A percentile compares a stretch with the other conserved stretches of the same genome.
phyloP scores from a whole-genome alignment of 2,113 vertebrate species.

The Naja naja region DNA sequence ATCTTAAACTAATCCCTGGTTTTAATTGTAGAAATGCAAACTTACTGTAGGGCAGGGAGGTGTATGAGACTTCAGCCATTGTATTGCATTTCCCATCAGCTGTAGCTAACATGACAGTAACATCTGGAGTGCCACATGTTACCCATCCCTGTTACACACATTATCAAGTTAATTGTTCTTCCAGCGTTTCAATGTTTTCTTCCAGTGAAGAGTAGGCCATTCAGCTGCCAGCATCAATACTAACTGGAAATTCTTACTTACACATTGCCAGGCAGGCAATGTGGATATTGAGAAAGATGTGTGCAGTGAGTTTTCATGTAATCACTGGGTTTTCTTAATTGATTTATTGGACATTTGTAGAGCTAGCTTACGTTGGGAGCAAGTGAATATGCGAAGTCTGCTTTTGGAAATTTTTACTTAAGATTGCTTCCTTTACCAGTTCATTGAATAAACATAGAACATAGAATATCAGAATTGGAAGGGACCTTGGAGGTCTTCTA shows the following conservation, averaged over 20 bases:
- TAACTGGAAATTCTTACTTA: neutral
- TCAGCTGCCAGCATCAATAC: neutral
- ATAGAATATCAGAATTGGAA: neutral
- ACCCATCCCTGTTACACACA: neutral
- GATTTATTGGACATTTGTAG: neutral
- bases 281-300: neutral
- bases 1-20: neutral
- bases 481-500: neutral
- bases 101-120: neutral
- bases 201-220: neutral
- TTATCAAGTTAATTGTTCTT: neutral
- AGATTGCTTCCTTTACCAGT: neutral
- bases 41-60: neutral
- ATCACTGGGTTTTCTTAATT: neutral
- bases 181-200: neutral
- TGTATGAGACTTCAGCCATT: neutral
- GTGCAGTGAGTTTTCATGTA: neutral
- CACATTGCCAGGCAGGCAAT: neutral
- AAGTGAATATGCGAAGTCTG: neutral
- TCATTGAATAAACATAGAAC: neutral
- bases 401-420: neutral
- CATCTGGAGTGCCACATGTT: neutral
- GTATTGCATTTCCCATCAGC: neutral
- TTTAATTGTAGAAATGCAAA: neutral
- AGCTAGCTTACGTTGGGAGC: neutral